Evolutionary conservation across 2,797 vertebrate species (phyloP).

Genomic region (Argentina silus): DNA sequence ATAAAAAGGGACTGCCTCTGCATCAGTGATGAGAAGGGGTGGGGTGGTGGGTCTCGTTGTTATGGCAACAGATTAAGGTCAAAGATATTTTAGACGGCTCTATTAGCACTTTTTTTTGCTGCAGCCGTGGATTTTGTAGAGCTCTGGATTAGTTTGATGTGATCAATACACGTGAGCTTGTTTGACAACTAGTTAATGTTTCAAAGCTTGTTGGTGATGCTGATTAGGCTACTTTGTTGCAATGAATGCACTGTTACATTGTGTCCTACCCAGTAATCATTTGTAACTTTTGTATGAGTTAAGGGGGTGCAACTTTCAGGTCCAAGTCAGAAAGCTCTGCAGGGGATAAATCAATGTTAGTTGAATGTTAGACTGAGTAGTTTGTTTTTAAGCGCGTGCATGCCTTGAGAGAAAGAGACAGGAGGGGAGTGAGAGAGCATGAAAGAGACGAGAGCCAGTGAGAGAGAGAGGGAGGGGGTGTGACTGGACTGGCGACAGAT

Average conservation of each 20-base stretch:
- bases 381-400: no score
- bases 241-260: not conserved
- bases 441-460: not conserved
- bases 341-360: no score
- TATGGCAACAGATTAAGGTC: conserved; percentile 70
- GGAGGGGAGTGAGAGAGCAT: no score
- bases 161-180: not conserved
- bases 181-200: not conserved
- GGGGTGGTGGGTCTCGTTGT: conserved; percentile 39
- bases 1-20: conserved; percentile 12
- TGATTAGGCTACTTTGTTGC: not conserved
- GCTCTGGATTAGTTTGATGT: conserved; percentile 3
- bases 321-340: no score
- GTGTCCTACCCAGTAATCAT: not conserved
- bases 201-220: no score
- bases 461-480: not conserved
- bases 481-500: conserved; percentile 45
- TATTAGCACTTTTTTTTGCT: conserved; percentile 17
- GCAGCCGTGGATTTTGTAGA: conserved; percentile 11
- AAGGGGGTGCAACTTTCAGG: no score
- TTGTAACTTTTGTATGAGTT: not conserved
- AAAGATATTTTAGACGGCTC: conserved; percentile 42
- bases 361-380: no score
- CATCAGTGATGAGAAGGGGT: conserved; percentile 30
- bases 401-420: no score